Evolutionary conservation across 2,113 vertebrate species (phyloP), one percentile per base, ranked within the genome.

Genomic region (Polypterus senegalus): DNA sequence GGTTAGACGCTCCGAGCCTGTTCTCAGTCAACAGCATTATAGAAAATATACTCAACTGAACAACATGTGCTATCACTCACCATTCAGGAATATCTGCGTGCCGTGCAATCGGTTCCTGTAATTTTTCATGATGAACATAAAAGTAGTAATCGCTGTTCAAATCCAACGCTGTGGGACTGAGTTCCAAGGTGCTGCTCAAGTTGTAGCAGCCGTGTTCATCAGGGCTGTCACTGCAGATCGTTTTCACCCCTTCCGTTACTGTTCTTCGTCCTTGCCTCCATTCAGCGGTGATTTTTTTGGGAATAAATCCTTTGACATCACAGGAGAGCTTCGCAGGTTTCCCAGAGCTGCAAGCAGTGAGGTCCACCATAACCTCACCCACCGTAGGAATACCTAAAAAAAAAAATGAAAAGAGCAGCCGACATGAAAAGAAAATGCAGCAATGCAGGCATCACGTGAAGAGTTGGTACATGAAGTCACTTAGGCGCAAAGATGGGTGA

Each of bases 331-430:
- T 63, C 46, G 57, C 54, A 43, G 11, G 7, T 9, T 57, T 47
- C 47, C 9, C 61, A 5, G n/a, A 7, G 54, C 57, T 54, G 57
- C 6, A 6, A 51, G 9, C 49, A 51, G 6, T 9, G 6, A 9
- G 6, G 49, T 9, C 49, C 9, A 7, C 9, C 6, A 51, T 51
- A 51, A 51, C 9, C 6, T 51, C 49, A 6, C 49, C 2, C 6
- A 63, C 46, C 43, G 54, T 43, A 44, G 61, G 61, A 57, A 45
- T 49, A 57, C 53, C 61, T 63, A 54, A 4, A 63, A 63, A 27
- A 27, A 27, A 27, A 27, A 27, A 27, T 27, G 2, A 27, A 27
- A 27, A 27, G 27, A 27, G 27, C 27, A 27, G 27, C 27, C 27
- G 27, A 27, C 27, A 27, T 27, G 27, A 27, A 27, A 27, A 27